Conservation (phyloP, 37 sponge, comb jelly and placozoan genomes). For the Cliona cf. orientalis region DNA sequence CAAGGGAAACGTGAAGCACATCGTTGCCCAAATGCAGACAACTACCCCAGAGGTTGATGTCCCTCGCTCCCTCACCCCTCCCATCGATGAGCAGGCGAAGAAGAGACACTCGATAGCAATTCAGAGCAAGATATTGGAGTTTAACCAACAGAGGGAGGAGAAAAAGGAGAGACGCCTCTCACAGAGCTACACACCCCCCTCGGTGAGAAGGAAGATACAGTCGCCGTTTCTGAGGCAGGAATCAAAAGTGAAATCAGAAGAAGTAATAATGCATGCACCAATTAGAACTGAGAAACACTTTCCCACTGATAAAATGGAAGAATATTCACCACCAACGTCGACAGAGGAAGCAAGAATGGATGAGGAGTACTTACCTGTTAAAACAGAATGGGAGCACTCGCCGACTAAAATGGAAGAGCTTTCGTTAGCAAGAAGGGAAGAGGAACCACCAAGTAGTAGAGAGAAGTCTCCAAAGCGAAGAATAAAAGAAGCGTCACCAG, state of each 20-base stretch:
- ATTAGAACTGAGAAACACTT: too few species aligned
- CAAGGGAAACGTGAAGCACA: slow-evolving; percentile 12
- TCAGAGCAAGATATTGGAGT: not conserved
- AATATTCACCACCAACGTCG: not conserved
- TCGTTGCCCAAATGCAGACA: slow-evolving; percentile 25
- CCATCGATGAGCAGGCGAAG: not conserved
- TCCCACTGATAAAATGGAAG: not conserved
- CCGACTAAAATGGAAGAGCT: too few species aligned
- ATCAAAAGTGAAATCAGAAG: not conserved
- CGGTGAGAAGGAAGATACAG: slow-evolving; percentile 16
- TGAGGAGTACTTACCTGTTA: not conserved
- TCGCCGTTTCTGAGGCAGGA: slow-evolving; percentile 13
- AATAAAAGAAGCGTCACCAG: too few species aligned
- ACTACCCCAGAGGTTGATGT: too few species aligned
- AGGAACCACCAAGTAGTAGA: too few species aligned
- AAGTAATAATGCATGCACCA: too few species aligned
- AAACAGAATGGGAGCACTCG: too few species aligned
- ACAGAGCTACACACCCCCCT: slow-evolving; percentile 16
- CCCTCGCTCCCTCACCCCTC: too few species aligned
- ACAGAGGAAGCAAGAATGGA: not conserved
- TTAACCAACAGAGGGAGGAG: not conserved
- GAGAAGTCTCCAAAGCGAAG: too few species aligned
- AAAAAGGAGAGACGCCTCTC: not conserved
- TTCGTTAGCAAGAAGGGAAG: too few species aligned
- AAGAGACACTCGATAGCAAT: not conserved